These are phyloP conservation scores for Drosophila subsilvestris DNA, from an alignment of 2,888 invertebrate genomes.

Conservation along the genomic window DNA sequence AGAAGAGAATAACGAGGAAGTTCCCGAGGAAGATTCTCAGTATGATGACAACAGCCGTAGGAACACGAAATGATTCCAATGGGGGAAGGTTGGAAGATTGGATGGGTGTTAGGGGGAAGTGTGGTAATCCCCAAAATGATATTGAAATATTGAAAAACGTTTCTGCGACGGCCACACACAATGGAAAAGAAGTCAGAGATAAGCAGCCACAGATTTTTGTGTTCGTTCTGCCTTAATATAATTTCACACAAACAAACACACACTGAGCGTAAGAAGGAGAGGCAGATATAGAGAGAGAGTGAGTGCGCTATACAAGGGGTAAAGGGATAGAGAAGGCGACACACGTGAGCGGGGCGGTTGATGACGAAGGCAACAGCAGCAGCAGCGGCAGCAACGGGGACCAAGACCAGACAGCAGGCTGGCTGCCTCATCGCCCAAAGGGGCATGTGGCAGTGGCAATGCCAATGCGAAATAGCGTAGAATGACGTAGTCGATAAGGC, in stretches of 20 bases:
- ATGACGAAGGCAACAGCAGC: constrained; percentile 27
- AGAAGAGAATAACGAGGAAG: not conserved
- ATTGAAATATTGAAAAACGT: constrained; percentile 73
- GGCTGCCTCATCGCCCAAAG: constrained; percentile 27
- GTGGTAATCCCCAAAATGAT: not conserved
- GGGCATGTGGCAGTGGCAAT: constrained; percentile 62
- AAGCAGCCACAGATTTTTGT: constrained; percentile 31
- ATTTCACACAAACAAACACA: constrained; percentile 71
- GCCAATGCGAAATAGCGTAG: constrained; percentile 73
- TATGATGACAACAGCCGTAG: too few relatives aligned
- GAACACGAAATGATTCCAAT: too few relatives aligned
- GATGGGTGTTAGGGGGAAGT: not conserved
- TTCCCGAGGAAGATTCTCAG: not conserved
- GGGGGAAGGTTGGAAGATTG: too few relatives aligned
- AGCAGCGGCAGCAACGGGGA: constrained; percentile 3
- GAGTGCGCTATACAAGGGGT: not conserved
- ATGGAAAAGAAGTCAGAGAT: constrained; percentile 17
- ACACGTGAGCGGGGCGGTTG: constrained; percentile 26
- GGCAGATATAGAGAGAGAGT: not conserved
- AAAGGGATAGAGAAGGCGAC: constrained; percentile 6
- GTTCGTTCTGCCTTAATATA: constrained; percentile 62
- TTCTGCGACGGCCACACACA: constrained; percentile 48
- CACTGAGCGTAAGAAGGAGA: constrained; percentile 13
- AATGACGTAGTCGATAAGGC: constrained; percentile 65
- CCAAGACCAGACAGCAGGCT: constrained; percentile 46